Percentiles rank a stretch among this genome's conserved stretches.
Evolutionary conservation across 2,113 vertebrate species (phyloP).

Genomic region (Epinephelus cyanopodus): DNA sequence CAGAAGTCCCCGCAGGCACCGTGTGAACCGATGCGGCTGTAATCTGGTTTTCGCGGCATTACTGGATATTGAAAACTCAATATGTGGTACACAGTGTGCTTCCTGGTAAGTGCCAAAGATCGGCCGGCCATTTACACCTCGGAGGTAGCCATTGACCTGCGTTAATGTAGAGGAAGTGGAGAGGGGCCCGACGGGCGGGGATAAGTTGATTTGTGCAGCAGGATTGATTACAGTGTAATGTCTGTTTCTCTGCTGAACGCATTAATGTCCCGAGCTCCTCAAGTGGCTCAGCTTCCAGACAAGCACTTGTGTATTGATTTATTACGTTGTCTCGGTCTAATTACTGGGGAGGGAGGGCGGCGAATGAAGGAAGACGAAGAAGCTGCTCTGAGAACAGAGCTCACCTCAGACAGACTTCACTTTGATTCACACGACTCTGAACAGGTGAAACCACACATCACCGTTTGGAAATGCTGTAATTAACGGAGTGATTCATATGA

Average conservation of each 20-base stretch:
- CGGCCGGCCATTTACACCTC: conserved; percentile 62
- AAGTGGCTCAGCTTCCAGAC: conserved; percentile 75
- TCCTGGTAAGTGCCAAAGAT: conserved; percentile 60
- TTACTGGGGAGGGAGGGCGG: conserved; percentile 63
- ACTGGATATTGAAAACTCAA: conserved; percentile 67
- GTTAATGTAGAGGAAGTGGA: conserved; percentile 78
- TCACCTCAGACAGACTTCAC: conserved; percentile 31
- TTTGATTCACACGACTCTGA: conserved; percentile 10
- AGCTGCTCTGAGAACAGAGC: conserved; percentile 31
- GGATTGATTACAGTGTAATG: conserved; percentile 85
- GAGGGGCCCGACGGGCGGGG: conserved; percentile 23
- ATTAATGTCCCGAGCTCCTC: conserved; percentile 76
- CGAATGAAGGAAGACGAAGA: conserved; percentile 27
- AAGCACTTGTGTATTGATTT: conserved; percentile 82
- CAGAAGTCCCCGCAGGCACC: conserved; percentile 23
- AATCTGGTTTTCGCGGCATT: conserved; percentile 64
- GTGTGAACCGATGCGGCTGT: conserved; percentile 35
- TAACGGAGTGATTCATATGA: too few relatives aligned
- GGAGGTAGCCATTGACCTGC: conserved; percentile 64
- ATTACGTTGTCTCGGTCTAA: conserved; percentile 77
- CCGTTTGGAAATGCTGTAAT: too few relatives aligned
- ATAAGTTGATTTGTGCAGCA: conserved; percentile 80
- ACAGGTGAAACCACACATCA: conserved; percentile 16
- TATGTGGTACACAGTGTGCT: conserved; percentile 41
- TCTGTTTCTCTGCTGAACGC: conserved; percentile 76